Conservation (phyloP, 2,797 vertebrate species). For the Hylomyscus alleni region DNA sequence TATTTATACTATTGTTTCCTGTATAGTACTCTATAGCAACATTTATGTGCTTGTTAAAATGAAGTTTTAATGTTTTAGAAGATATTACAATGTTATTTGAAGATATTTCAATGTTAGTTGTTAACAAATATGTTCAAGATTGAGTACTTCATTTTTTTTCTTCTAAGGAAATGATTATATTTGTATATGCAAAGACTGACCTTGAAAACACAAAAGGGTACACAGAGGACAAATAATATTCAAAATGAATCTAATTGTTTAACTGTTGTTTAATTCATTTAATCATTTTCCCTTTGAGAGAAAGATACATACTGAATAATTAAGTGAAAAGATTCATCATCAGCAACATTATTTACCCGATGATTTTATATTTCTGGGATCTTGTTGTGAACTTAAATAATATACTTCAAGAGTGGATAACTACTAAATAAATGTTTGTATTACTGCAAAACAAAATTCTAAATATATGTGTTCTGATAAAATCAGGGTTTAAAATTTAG, state of each 20-base stretch:
- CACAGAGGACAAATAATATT: constrained; percentile 44
- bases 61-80: neutral
- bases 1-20: constrained; percentile 18
- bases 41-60: neutral
- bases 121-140: constrained; percentile 63
- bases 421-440: constrained; percentile 20
- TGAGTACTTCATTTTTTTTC: constrained; percentile 44
- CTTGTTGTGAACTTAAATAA: constrained; percentile 19
- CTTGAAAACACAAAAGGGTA: constrained; percentile 70
- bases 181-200: constrained; percentile 69
- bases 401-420: neutral
- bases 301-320: constrained; percentile 77
- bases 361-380: constrained; percentile 50
- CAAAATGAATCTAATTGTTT: constrained; percentile 69
- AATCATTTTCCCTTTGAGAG: constrained; percentile 74
- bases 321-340: constrained; percentile 70
- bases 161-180: constrained; percentile 38
- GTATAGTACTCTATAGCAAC: neutral
- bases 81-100: neutral
- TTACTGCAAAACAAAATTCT: constrained; percentile 52
- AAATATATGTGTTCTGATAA: constrained; percentile 3
- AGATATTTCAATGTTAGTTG: neutral
- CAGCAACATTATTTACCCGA: constrained; percentile 48
- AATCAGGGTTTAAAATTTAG: neutral
- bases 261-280: constrained; percentile 84